phyloP scores from a whole-genome alignment of 2,888 invertebrate species.

The Chaitophorus viminalis region DNA sequence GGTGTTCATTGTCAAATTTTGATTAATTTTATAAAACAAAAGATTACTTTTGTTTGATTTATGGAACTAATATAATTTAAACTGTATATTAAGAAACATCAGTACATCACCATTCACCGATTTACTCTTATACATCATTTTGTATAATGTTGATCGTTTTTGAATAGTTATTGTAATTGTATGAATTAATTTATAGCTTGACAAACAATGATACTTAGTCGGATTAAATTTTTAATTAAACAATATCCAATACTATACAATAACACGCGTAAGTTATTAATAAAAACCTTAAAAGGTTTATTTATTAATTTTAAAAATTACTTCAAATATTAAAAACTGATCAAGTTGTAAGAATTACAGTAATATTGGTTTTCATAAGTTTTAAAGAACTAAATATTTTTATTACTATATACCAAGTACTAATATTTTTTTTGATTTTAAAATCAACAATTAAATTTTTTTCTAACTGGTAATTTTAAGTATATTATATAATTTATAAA shows the following conservation, averaged over 20 bases:
- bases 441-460: neutral
- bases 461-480: neutral
- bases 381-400: too few species aligned
- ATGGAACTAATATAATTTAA: too few species aligned
- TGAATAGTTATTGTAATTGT: neutral
- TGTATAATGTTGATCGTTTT: neutral
- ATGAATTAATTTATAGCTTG: neutral
- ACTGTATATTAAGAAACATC: too few species aligned
- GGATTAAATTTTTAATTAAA: neutral
- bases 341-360: neutral
- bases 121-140: too few species aligned
- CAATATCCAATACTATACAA: constrained; percentile 10
- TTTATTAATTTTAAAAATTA: neutral
- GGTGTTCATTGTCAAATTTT: too few species aligned
- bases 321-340: neutral
- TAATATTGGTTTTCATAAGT: neutral
- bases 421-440: neutral
- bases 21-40: too few species aligned
- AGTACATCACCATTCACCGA: too few species aligned
- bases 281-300: neutral
- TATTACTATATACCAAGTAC: too few species aligned
- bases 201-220: neutral
- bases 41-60: too few species aligned
- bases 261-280: constrained; percentile 21
- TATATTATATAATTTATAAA: neutral